These are phyloP conservation scores for Hydrochoerus hydrochaeris DNA, from an alignment of 2,113 vertebrate species.

Conservation along the genomic window DNA sequence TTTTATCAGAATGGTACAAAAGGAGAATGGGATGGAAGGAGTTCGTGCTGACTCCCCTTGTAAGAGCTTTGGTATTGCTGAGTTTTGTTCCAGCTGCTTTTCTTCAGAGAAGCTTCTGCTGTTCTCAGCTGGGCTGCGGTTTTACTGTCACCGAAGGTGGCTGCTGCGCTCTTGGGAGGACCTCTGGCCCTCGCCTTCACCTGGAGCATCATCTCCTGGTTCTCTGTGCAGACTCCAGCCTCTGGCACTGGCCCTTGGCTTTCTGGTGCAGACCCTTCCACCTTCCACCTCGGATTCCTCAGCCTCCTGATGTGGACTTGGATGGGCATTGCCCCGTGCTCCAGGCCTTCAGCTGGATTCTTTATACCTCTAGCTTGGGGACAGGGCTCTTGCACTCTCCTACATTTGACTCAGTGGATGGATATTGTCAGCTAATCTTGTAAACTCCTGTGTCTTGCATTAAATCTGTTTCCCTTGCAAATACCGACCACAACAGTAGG, in stretches of 20 bases:
- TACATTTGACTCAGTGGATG: background rate
- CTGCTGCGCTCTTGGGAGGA: too few relatives aligned
- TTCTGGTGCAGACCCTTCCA: background rate
- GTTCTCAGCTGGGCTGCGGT: too few relatives aligned
- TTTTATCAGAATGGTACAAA: background rate
- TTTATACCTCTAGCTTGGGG: background rate
- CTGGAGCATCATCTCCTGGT: background rate
- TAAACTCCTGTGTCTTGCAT: background rate
- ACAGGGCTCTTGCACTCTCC: background rate
- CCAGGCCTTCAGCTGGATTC: background rate
- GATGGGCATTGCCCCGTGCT: background rate
- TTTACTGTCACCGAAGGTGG: too few relatives aligned
- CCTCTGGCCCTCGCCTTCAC: too few relatives aligned
- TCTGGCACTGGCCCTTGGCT: background rate
- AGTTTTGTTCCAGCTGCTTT: too few relatives aligned
- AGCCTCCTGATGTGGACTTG: background rate
- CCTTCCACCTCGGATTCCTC: background rate
- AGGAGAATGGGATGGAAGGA: background rate
- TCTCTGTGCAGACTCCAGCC: background rate
- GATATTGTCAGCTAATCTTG: background rate
- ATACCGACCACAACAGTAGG: background rate
- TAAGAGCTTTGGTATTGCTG: background rate
- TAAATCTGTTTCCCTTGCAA: background rate
- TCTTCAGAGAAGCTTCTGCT: too few relatives aligned
- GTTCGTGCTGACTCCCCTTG: background rate